phyloP scores from a whole-genome alignment of 23 tunicate species.

The Trididemnum miniatum region DNA sequence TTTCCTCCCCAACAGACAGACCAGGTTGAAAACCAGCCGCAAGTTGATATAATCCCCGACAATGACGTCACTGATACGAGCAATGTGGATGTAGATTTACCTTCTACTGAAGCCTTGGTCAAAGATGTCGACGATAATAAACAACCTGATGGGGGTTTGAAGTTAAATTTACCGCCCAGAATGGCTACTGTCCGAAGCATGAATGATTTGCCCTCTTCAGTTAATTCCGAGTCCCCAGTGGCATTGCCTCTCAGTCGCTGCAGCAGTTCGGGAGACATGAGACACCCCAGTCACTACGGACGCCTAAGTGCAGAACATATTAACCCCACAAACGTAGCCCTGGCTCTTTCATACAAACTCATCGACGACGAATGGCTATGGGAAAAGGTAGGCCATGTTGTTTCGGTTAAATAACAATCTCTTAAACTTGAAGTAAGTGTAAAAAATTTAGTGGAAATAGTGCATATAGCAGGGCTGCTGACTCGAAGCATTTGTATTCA shows the following conservation, averaged over 20 bases:
- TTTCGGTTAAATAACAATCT: no score
- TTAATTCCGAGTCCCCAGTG: neutral
- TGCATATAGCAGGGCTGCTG: no score
- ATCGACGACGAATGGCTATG: constrained; percentile 83
- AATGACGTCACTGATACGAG: constrained; percentile 7
- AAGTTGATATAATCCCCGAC: no score
- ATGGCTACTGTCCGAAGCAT: constrained; percentile 30
- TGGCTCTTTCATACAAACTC: constrained; percentile 76
- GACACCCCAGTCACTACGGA: constrained; percentile 26
- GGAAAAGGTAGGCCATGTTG: constrained; percentile 86
- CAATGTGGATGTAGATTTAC: neutral
- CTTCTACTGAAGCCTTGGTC: neutral
- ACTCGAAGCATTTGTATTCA: no score
- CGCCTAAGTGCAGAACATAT: neutral
- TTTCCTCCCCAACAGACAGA: neutral
- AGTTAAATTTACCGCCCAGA: neutral
- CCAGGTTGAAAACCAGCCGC: constrained; percentile 3
- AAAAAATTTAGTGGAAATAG: no score
- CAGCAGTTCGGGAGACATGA: constrained; percentile 45
- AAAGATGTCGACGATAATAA: no score
- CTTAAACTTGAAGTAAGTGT: no score
- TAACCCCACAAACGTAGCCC: constrained; percentile 35
- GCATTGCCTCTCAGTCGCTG: constrained; percentile 31
- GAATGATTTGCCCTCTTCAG: constrained; percentile 30
- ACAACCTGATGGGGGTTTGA: neutral